Base-by-base conservation (phyloP, 2,888 invertebrate species). In the Steromphala cineraria region DNA sequence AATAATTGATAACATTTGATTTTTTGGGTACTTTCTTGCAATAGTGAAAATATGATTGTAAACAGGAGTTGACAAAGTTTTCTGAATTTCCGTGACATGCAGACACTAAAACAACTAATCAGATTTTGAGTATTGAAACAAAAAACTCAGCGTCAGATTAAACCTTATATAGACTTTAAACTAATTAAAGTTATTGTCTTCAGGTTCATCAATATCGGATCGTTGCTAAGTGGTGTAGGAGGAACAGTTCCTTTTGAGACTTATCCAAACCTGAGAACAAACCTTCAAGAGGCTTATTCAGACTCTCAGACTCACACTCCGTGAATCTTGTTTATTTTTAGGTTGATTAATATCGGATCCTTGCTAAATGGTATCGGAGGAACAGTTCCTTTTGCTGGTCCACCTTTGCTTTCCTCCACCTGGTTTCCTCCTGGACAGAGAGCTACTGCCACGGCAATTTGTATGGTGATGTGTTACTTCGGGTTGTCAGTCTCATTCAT, bases 381-480 rank as follows among this genome's bases (percentile, higher is more conserved):
- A 8, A 92, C 93, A 1, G 91, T 94, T 8, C 87, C 93, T n/a
- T 92, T 93, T 84, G 92, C 93, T 8, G 93, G 93, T 2, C 93
- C 93, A n/a, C 90, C 93, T 2, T 85, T 93, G 13, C 74, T 94
- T 4, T 94, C 94, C 4, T 92, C 94, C 10, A 87, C 92, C 31
- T 94, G 94, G 94, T 94, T 94, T 83, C 93, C 94, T 7, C 90
- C 90, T 13, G 88, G 93, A 67, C 92, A 94, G 87, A 86, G 94
- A 75, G 94, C 94, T 13, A 94, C 94, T 21, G 85, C 87, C 2
- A 91, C 91, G 1, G 88, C 90, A 10, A 79, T 86, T 10, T 81
- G 82, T 0, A 86, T 86, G 17, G 84, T 87, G 52, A 81, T 85
- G 40, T 87, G 83, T 75, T 87, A 86, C 40, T 80, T 87, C n/a